A percentile compares a stretch with the other conserved stretches of the same genome.
Conservation (phyloP, 2,888 invertebrate genomes). For the Prosopocoilus inquinatus region DNA sequence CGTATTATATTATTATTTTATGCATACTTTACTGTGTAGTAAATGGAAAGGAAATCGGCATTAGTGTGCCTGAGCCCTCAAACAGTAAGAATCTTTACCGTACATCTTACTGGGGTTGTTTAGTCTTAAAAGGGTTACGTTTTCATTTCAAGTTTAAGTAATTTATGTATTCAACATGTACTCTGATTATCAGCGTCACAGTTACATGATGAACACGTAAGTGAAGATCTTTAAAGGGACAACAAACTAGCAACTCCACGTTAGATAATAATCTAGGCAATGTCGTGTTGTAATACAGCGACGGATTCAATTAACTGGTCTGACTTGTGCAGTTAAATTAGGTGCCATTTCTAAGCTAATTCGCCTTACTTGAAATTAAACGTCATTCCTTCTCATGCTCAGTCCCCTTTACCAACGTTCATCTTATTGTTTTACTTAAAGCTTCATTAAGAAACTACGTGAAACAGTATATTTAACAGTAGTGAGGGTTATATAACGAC, state of each 20-base stretch:
- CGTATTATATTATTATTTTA: constrained; percentile 53
- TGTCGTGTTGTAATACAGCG: constrained; percentile 27
- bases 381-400: constrained; percentile 19
- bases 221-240: too few species aligned
- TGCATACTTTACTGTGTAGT: constrained; percentile 48
- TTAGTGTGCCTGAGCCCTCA: constrained; percentile 17
- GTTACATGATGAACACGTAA: too few species aligned
- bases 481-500: too few species aligned
- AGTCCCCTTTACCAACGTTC: neutral
- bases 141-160: too few species aligned
- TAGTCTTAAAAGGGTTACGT: too few species aligned
- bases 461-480: too few species aligned
- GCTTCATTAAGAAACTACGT: too few species aligned
- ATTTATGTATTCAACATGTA: too few species aligned
- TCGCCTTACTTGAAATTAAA: constrained; percentile 24
- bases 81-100: too few species aligned
- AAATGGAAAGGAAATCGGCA: constrained; percentile 48
- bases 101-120: too few species aligned
- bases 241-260: too few species aligned
- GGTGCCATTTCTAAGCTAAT: constrained; percentile 36
- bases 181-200: too few species aligned
- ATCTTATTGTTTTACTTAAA: neutral
- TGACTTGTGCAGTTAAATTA: constrained; percentile 27
- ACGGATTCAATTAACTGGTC: constrained; percentile 28
- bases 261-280: constrained; percentile 21